phyloP scores from a whole-genome alignment of 2,888 invertebrate species.

The Leptothorax acervorum region DNA sequence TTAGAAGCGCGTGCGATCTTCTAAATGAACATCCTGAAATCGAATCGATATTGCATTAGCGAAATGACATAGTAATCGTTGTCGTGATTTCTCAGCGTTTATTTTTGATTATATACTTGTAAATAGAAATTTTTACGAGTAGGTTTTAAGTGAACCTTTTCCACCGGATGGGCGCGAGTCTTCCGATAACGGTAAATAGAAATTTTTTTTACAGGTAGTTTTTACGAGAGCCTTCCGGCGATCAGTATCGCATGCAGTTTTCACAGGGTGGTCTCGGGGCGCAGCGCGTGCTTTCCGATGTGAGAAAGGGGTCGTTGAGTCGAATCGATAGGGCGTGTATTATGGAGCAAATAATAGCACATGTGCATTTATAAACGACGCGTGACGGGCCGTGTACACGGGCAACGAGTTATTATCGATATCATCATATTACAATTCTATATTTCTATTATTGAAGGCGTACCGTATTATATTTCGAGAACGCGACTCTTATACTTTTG shows the following conservation, averaged over 20 bases:
- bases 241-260: slow-evolving; percentile 18
- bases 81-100: not conserved
- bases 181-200: not conserved
- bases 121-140: not conserved
- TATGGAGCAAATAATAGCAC: slow-evolving; percentile 47
- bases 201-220: slow-evolving; percentile 8
- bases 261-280: slow-evolving; percentile 13
- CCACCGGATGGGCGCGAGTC: not conserved
- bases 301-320: slow-evolving; percentile 54
- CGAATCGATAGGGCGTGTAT: slow-evolving; percentile 51
- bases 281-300: slow-evolving; percentile 18
- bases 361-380: slow-evolving; percentile 30
- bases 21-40: slow-evolving; percentile 11
- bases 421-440: not conserved
- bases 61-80: not conserved
- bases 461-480: not conserved
- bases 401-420: slow-evolving; percentile 3
- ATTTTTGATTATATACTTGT: not conserved
- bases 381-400: not conserved
- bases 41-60: slow-evolving; percentile 35
- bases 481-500: not conserved
- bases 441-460: slow-evolving; percentile 7
- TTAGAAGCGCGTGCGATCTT: not conserved
- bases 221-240: slow-evolving; percentile 3
- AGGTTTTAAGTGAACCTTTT: not conserved